Evolutionary conservation across 2,888 invertebrate genomes (phyloP), one percentile per base, ranked within the genome.

Genomic region (Scaptomyza parva): DNA sequence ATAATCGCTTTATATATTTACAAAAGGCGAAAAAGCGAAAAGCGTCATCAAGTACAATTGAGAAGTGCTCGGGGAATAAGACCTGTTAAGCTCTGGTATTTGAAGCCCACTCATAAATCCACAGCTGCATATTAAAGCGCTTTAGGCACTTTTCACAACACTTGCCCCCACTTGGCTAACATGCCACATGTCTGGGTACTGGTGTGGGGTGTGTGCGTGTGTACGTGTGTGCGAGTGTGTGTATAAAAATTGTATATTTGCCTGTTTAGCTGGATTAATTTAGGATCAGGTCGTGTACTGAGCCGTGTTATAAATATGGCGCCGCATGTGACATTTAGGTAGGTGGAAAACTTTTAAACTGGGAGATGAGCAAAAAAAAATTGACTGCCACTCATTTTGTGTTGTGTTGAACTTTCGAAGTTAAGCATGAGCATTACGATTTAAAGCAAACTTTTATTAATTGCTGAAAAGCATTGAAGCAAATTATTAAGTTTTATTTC

Each of bases 51-150:
- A 43, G 22, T 51, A 24, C 41, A 58, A 37, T 14, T 44, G 24
- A 60, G 51, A 40, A 61, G 61, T 51, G 50, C 37, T 35, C 4
- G 39, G 43, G 14, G 40, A 28, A 33, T 39, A 44, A 45, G 22
- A 61, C 18, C 45, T 45, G 35, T 47, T 47, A 59, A 61, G 45
- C 59, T 41, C 18, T 22, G 9, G 43, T 43, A 60, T 59, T 67
- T 60, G 70, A 76, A 54, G 53, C 18, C 8, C 12, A 64, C 55
- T 53, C 66, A 76, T 67, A 83, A 85, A 66, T 81, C 67, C 59
- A 73, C 69, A 75, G 70, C 65, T 67, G 69, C 67, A 72, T 72
- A 70, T 71, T 76, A 65, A 83, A 82, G 37, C 58, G 64, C 59
- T 60, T 68, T 66, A 67, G 78, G 82, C 66, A 78, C 73, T 73